Base-by-base conservation (phyloP, 1,140 invertebrate species). In the Papilio polyxenes region DNA sequence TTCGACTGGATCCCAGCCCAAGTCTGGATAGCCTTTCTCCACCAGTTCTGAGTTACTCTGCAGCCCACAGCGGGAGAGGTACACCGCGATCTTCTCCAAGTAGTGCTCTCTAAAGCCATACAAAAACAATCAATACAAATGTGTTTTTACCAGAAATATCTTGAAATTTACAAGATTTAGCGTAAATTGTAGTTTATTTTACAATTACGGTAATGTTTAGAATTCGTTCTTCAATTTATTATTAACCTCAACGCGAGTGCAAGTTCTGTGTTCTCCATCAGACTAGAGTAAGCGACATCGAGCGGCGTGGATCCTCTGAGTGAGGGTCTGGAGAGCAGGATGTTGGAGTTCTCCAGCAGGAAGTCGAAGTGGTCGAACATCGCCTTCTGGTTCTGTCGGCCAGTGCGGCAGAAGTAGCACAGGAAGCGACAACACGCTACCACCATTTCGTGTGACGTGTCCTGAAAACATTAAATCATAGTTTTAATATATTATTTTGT, bases 281-380 rank as follows among this genome's bases (percentile, higher is more conserved):
- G 95, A 83, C 99, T 99, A 0, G 99, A 99, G 91, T 99, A 99
- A 59, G 99, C 99, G 11, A 99, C 99, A 95, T 99, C 99, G 13
- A 99, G 95, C 10, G 99, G 99, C 20, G 99, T 99, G 6, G 98
- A 99, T 4, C 99, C 99, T 90, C 99, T 95, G 31, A 99, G 95
- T 80, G 99, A 99, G 5, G 99, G 99, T 82, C 99, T 96, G 9
- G 97, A 97, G 31, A 99, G 95, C 37, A 99, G 95, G 95, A 99
- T 99, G 89, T 99, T 99, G 85, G 98, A 99, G 95, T 99, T 99
- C 90, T 99, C 99, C 80, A 99, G 92, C 20, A 99, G 93, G 91
- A 99, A 99, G 90, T 98, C 98, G 85, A 99, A 97, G 94, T 99
- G 99, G 92, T 99, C 99, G 95, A 99, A 99, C 99, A 99, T 99